These are phyloP conservation scores for Brachypodius melanocephalos DNA, from an alignment of 2,113 vertebrate species.

Conservation along the genomic window DNA sequence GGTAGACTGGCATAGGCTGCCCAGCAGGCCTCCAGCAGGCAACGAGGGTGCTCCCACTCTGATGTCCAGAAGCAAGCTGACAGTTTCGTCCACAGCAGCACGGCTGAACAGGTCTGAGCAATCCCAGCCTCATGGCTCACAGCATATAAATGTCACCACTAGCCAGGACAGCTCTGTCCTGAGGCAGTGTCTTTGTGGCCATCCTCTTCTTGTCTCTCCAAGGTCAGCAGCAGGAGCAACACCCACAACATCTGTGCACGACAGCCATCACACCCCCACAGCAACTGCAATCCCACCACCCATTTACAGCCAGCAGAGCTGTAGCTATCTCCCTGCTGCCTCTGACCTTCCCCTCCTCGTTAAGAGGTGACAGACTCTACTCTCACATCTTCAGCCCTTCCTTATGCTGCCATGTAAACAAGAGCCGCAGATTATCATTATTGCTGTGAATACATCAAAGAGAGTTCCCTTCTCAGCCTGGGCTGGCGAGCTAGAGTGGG, in stretches of 20 bases:
- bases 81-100: slow-evolving; percentile 18
- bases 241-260: not conserved
- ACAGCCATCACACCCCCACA: slow-evolving; percentile 13
- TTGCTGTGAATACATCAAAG: slow-evolving; percentile 15
- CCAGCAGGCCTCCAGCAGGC: slow-evolving; percentile 14
- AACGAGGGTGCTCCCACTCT: slow-evolving; percentile 4
- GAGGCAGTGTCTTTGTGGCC: not conserved
- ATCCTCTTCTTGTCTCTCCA: slow-evolving; percentile 2
- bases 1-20: not conserved
- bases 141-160: slow-evolving; percentile 18
- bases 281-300: not conserved
- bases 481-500: not conserved
- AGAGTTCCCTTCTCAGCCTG: slow-evolving; percentile 61
- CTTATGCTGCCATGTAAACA: not conserved
- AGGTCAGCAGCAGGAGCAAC: slow-evolving; percentile 35
- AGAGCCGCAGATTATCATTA: not conserved
- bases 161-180: slow-evolving; percentile 26
- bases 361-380: not conserved
- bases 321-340: not conserved
- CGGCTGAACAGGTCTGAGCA: slow-evolving; percentile 44
- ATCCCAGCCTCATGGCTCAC: slow-evolving; percentile 46
- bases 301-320: not conserved
- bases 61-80: not conserved
- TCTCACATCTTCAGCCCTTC: not conserved
- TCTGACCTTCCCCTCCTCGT: not conserved